Evolutionary conservation across 64 coral and sea anemone species (phyloP).

Genomic region (Stylophora pistillata): DNA sequence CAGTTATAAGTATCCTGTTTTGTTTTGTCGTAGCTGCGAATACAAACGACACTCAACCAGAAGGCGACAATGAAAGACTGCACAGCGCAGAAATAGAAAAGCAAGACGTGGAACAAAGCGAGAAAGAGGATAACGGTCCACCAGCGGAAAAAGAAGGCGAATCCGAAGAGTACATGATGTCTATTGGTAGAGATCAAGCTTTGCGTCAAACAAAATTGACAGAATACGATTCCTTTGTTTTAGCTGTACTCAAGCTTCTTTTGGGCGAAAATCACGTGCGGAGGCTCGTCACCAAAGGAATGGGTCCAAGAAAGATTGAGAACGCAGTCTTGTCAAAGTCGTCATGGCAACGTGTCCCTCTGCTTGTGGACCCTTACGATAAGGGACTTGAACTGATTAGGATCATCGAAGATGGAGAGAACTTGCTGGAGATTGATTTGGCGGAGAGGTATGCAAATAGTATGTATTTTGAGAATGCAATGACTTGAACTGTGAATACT

Average conservation of each 20-base stretch:
- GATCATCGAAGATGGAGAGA: conserved; percentile 64
- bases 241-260: conserved; percentile 80
- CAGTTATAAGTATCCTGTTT: not conserved
- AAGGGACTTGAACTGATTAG: conserved; percentile 85
- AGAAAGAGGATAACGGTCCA: not conserved
- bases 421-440: conserved; percentile 85
- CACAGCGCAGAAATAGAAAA: conserved; percentile 28
- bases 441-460: conserved; percentile 73
- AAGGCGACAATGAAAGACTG: not conserved
- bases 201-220: conserved; percentile 34
- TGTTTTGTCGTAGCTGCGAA: not conserved
- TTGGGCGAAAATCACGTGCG: conserved; percentile 82
- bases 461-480: not conserved
- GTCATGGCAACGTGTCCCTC: conserved; percentile 87
- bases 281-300: conserved; percentile 78
- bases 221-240: conserved; percentile 78
- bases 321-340: conserved; percentile 77
- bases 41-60: conserved; percentile 9
- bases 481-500: too few relatives aligned
- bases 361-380: conserved; percentile 85
- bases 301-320: conserved; percentile 88
- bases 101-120: conserved; percentile 43
- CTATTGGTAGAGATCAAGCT: not conserved
- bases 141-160: not conserved
- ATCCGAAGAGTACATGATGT: not conserved